Conservation (phyloP, 1,140 invertebrate species). For the Potamilus streckersoni region DNA sequence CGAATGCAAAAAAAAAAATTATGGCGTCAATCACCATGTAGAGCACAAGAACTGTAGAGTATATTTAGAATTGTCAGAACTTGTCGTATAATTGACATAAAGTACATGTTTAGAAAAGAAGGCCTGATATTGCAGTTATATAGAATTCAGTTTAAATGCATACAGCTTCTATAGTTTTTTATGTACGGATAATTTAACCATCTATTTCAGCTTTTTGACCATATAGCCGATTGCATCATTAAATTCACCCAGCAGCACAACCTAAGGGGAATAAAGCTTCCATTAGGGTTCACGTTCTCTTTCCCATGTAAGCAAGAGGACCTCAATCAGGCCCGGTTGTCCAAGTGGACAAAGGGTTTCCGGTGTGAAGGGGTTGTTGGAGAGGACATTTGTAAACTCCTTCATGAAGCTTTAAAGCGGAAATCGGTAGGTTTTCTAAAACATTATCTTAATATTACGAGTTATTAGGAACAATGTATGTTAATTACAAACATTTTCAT, state of each 20-base stretch:
- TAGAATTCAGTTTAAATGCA: too few species aligned
- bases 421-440: slow-evolving; percentile 54
- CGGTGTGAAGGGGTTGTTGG: slow-evolving; percentile 88
- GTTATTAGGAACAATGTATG: too few species aligned
- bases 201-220: slow-evolving; percentile 86
- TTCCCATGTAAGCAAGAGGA: slow-evolving; percentile 95
- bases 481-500: too few species aligned
- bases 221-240: slow-evolving; percentile 96
- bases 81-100: too few species aligned
- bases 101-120: too few species aligned
- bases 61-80: too few species aligned
- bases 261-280: slow-evolving; percentile 78
- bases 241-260: slow-evolving; percentile 87
- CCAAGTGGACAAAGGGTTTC: slow-evolving; percentile 97
- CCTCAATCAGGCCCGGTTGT: slow-evolving; percentile 88
- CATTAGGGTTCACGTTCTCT: slow-evolving; percentile 98
- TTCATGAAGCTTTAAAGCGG: slow-evolving; percentile 84
- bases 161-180: too few species aligned
- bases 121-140: too few species aligned
- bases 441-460: background rate
- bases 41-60: too few species aligned
- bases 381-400: slow-evolving; percentile 86
- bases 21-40: too few species aligned
- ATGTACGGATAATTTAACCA: background rate
- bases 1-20: too few species aligned